A percentile compares a stretch with the other conserved stretches of the same genome.
Evolutionary conservation across 2,113 vertebrate species (phyloP).

Genomic region (Halichoerus grypus): DNA sequence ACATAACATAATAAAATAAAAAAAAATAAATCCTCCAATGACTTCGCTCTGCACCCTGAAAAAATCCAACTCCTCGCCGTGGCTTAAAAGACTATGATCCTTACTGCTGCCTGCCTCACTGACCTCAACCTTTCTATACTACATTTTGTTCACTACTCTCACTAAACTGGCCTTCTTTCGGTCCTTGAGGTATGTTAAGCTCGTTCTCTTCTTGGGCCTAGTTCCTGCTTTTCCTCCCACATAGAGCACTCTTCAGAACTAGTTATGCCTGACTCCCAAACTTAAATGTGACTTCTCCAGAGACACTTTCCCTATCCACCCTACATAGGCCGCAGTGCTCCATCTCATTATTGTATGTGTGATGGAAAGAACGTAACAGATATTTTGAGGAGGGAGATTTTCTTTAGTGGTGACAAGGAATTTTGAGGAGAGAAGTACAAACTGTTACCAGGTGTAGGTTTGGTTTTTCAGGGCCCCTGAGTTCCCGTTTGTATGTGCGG

Average conservation of each 20-base stretch:
- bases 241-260: neutral
- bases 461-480: neutral
- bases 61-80: neutral
- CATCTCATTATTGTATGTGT: neutral
- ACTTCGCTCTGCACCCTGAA: neutral
- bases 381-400: neutral
- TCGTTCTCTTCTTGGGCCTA: neutral
- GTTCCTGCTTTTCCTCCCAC: neutral
- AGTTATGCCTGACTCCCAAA: neutral
- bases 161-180: neutral
- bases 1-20: too few species aligned
- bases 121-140: neutral
- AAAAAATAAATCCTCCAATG: neutral
- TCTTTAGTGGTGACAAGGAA: neutral
- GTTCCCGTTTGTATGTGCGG: neutral
- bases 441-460: neutral
- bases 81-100: neutral
- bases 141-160: neutral
- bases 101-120: neutral
- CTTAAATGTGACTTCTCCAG: neutral
- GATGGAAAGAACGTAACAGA: neutral
- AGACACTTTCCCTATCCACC: neutral
- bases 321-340: neutral
- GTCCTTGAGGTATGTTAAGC: neutral
- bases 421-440: neutral